Base-by-base conservation (phyloP, 2,113 vertebrate genomes). In the Rhynchomys soricoides region DNA sequence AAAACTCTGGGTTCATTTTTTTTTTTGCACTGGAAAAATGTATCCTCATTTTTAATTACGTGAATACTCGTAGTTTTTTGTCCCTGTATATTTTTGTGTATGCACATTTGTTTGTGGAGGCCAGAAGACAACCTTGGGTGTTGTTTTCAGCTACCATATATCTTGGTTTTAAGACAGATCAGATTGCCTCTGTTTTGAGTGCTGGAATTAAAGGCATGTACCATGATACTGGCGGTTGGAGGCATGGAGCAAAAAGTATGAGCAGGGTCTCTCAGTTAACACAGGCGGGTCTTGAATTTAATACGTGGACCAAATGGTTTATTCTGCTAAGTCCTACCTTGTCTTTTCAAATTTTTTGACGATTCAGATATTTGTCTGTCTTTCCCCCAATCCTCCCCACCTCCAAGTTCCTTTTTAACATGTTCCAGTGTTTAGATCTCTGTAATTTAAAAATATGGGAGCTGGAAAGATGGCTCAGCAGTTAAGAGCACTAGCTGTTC, bases 371-470 rank as follows among this genome's bases (percentile, higher is more conserved):
- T 48, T 89, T 91, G 73, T 48, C 3, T 17, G 12, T 40, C 15
- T 26, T 34, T 62, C 12, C 13, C 7, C 37, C 2, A 37, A 79
- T 45, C 62, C 22, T 34, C 10, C 26, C 29, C 26, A 37, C 62
- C 21, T 24, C 19, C 8, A 70, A 10, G 40, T 94, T 4, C 16
- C 21, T 96, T 94, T 93, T 40, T 95, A 89, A 92, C 16, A 16
- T 93, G 52, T 96, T 74, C 19, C 24, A 79, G 5, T 50, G n/a
- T 89, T 81, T 94, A 62, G 57, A 88, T 70, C 43, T 96, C 19
- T 89, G 62, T 88, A 90, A 64, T 48, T 91, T 52, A 79, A 34
- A 79, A 52, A 19, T 37, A 10, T 79, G 77, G 48, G 48, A 79
- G 48, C 31, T 55, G 62, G 62, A 66, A 31, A 66, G 26, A 66